These are phyloP conservation scores for Chloebia gouldiae DNA, from an alignment of 2,113 vertebrate genomes.

Conservation along the genomic window DNA sequence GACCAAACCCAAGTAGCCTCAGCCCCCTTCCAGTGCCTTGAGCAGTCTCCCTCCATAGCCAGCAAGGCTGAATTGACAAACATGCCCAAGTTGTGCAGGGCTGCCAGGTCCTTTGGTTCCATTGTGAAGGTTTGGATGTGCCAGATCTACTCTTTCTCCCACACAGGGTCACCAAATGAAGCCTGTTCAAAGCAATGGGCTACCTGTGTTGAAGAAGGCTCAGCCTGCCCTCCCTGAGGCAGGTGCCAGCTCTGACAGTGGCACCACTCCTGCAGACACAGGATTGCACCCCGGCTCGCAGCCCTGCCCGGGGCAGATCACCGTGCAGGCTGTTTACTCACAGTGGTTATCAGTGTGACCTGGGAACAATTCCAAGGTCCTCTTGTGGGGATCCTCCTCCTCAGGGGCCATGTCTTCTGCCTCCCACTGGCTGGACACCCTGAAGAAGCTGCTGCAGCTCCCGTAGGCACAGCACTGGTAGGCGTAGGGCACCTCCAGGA, in stretches of 20 bases:
- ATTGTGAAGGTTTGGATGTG: background rate
- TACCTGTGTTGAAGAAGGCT: background rate
- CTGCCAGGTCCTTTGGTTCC: background rate
- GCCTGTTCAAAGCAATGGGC: background rate
- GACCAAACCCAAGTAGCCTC: background rate
- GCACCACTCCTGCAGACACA: background rate
- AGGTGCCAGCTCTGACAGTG: background rate
- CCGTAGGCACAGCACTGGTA: slow-evolving; percentile 95
- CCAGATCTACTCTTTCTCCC: background rate
- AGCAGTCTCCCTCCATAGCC: background rate
- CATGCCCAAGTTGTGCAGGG: rapidly evolving
- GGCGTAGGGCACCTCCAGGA: slow-evolving; percentile 91
- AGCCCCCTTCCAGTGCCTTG: background rate
- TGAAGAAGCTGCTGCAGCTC: slow-evolving; percentile 80
- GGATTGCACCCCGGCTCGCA: background rate
- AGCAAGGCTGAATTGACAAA: background rate
- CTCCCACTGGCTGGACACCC: slow-evolving; percentile 77
- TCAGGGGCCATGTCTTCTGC: slow-evolving; percentile 72
- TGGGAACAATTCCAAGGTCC: slow-evolving; percentile 77
- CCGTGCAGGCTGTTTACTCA: slow-evolving; percentile 68
- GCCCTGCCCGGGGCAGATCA: background rate
- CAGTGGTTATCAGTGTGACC: slow-evolving; percentile 83
- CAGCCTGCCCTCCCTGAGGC: background rate
- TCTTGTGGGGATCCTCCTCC: slow-evolving; percentile 84
- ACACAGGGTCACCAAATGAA: background rate